Conservation (phyloP, 2,113 vertebrate species). For the Notechis scutatus region DNA sequence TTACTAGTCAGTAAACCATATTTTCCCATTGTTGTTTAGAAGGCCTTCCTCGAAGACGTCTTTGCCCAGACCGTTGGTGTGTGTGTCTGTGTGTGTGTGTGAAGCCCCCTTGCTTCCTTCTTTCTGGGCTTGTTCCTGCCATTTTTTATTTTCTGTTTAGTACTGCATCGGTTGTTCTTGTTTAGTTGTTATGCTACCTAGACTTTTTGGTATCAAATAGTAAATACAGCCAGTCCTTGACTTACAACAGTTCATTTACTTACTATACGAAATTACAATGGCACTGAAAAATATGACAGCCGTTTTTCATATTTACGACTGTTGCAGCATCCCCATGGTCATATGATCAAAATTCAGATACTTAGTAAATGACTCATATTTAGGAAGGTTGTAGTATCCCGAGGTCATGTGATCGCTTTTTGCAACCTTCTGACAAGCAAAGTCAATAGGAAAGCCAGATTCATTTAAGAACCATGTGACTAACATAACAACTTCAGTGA, state of each 20-base stretch:
- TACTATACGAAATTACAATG: not conserved
- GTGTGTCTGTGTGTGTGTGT: not conserved
- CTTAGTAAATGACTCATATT: not conserved
- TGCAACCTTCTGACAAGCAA: not conserved
- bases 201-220: not conserved
- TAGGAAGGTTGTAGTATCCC: not conserved
- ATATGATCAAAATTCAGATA: not conserved
- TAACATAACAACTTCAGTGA: not conserved
- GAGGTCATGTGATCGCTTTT: not conserved
- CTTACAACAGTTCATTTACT: not conserved
- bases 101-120: not conserved
- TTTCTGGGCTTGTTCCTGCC: not conserved
- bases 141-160: not conserved
- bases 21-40: not conserved
- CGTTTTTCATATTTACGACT: not conserved
- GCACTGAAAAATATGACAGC: not conserved
- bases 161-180: not conserved
- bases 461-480: not conserved
- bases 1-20: not conserved
- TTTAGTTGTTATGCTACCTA: not conserved
- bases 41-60: not conserved
- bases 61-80: not conserved
- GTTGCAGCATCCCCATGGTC: not conserved
- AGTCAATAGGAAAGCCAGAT: not conserved
- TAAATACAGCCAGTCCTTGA: not conserved